Evolutionary conservation across 2,888 invertebrate genomes (phyloP), one percentile per base, ranked within the genome.

Genomic region (Encarsia formosa): DNA sequence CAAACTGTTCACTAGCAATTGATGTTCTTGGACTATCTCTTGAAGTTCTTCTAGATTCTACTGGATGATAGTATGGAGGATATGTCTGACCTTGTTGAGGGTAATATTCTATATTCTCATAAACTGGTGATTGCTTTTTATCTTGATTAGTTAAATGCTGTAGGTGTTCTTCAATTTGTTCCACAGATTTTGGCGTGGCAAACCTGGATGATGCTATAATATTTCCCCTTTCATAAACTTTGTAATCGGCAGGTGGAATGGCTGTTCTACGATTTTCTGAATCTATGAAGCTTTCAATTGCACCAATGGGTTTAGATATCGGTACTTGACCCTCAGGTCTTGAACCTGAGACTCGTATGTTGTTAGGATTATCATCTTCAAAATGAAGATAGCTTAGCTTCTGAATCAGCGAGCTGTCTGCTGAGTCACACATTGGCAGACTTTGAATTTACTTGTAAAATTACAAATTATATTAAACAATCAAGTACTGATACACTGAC

Each of bases 21-120:
- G 73, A 73, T 9, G 64, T 63, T 43, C 72, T 59, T 1, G 71
- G 78, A 66, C 60, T 76, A 66, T 68, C 64, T 49, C 68, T 63
- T 3, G 62, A 79, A 68, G 61, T 77, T 66, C 63, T 78, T 66
- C 60, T 76, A 65, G 60, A 75, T 68, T 70, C 78, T 68, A 68
- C 75, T 67, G 69, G 81, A 67, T 85, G 84, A 62, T 83, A 84
- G 65, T 82, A 85, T 2, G 83, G 81, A 20, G 81, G 80, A 68
- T 78, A 80, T 24, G 79, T 77, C 46, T 59, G 59, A 4, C 77
- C 76, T 60, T 79, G 77, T 49, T 81, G 81, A 5, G 81, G 79
- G 76, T 88, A 89, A 69, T 88, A 89, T 61, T 89, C 89, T 47
- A 91, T 80, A 73, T 91, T 91, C 71, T 91, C 91, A 69, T 91